Evolutionary conservation across 2,113 vertebrate genomes (phyloP), one percentile per base, ranked within the genome.

Genomic region (Scomber japonicus): DNA sequence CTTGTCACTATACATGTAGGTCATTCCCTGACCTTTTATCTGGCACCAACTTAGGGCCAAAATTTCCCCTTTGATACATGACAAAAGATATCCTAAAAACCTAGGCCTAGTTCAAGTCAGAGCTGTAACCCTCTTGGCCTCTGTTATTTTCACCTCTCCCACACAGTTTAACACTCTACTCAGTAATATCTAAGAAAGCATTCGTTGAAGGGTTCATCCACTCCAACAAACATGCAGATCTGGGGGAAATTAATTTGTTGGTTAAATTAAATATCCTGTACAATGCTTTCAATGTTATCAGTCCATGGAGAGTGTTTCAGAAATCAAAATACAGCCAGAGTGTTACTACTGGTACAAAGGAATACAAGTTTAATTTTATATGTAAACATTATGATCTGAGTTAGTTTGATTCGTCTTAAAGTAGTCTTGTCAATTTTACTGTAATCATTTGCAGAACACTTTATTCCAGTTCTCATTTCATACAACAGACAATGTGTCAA

Each of bases 131-230:
- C 12, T 50, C 16, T 7, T 81, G 19, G 40, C 65, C 56, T 67
- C 60, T 67, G 73, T 82, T 75, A 64, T 72, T 75, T 56, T 64
- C 62, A 62, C 62, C 50, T 81, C 61, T 81, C 75, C 82, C 74
- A 27, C 24, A 75, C 45, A 35, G 12, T 67, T 30, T 78, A 81
- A 54, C 31, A 65, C 57, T 40, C 7, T 40, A 40, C 35, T 40
- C 70, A 70, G 49, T 59, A 35, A 48, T 71, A 24, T 75, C 24
- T 17, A 44, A 50, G 57, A 24, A 66, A 75, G 71, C 12, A 11
- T 10, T 21, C 2, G 50, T 11, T 66, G 17, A 60, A 21, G 15
- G 3, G 46, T 35, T 59, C n/a, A 31, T 62, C 21, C 19, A 11
- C 24, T 71, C 49, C 15, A 40, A 45, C 6, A 27, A 24, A 16